Conservation (phyloP, 2,113 vertebrate genomes). For the Telmatochromis sp. region DNA sequence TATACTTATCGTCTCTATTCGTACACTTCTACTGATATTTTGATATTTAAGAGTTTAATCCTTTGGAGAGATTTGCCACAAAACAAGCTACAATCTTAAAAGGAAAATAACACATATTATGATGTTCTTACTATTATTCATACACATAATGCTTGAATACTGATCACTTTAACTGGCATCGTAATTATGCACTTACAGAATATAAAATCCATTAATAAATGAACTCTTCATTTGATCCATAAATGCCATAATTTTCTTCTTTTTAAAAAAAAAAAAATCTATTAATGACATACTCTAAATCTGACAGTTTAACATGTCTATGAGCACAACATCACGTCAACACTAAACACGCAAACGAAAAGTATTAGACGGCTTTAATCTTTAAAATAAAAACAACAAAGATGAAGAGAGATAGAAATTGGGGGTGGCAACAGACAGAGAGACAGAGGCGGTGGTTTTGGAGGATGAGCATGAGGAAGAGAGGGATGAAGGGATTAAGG, state of each 20-base stretch:
- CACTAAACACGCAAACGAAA: conserved; percentile 12
- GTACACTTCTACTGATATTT: neutral
- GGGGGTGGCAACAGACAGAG: conserved; percentile 27
- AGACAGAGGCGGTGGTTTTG: conserved; percentile 1
- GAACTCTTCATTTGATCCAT: neutral
- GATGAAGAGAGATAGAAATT: conserved; percentile 13
- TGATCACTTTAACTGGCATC: neutral
- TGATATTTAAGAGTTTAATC: neutral
- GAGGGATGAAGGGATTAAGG: conserved; percentile 69
- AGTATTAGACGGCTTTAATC: conserved; percentile 36
- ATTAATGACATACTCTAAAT: neutral
- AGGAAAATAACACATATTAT: neutral
- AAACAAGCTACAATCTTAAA: neutral
- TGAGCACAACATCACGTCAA: neutral
- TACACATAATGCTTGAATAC: neutral
- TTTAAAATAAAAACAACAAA: conserved; percentile 2
- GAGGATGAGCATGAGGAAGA: conserved; percentile 46
- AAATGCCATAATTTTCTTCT: neutral
- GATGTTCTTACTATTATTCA: neutral
- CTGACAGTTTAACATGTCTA: neutral
- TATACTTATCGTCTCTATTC: neutral
- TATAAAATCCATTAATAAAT: neutral
- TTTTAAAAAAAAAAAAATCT: too few species aligned
- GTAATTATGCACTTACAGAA: neutral
- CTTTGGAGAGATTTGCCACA: neutral